Conservation (phyloP, 2,113 vertebrate genomes). For the Salminus brasiliensis region DNA sequence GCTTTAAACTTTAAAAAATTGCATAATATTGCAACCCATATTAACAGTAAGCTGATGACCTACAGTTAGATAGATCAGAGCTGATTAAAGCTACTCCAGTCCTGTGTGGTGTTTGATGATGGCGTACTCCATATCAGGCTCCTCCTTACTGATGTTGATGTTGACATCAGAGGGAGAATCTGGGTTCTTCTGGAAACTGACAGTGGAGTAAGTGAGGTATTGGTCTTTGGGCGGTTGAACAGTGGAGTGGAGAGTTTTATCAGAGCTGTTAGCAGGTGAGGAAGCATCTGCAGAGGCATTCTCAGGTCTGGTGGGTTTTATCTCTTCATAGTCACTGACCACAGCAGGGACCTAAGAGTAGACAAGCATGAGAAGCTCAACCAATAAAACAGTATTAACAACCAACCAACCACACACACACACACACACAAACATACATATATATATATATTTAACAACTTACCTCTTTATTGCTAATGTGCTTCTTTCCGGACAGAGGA, state of each 20-base stretch:
- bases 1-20: too few species aligned
- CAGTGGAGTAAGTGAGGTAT: conserved; percentile 5
- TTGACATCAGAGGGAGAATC: neutral
- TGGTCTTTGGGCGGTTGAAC: neutral
- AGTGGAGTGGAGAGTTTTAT: neutral
- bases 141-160: neutral
- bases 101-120: neutral
- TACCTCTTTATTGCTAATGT: too few species aligned
- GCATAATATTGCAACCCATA: too few species aligned
- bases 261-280: neutral
- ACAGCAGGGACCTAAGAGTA: neutral
- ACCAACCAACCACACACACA: too few species aligned
- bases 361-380: neutral
- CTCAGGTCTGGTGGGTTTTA: neutral
- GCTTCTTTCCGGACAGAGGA: too few species aligned
- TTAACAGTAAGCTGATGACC: too few species aligned
- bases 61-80: neutral
- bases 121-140: neutral
- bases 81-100: neutral
- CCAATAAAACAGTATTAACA: too few species aligned
- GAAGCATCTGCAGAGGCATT: too few species aligned
- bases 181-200: conserved; percentile 16
- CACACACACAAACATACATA: too few species aligned
- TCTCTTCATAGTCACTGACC: too few species aligned
- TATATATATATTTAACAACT: too few species aligned